These are phyloP conservation scores for Tychaedon coryphoeus DNA, from an alignment of 2,113 vertebrate genomes.

Conservation along the genomic window DNA sequence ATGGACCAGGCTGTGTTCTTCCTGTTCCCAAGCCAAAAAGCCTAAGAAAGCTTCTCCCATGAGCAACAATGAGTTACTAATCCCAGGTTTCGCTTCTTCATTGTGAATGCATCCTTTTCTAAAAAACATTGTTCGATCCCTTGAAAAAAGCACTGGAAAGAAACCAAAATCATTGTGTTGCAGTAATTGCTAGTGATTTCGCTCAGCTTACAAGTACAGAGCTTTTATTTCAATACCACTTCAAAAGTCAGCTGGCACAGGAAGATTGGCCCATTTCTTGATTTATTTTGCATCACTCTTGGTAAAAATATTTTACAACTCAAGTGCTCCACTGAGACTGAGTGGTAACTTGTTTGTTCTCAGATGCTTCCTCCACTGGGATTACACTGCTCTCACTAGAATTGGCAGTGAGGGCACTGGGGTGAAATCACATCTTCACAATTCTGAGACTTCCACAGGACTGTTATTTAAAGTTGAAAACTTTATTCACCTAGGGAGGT, in stretches of 20 bases:
- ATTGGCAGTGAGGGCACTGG: background rate
- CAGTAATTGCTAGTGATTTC: background rate
- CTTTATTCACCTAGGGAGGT: background rate
- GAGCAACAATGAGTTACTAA: background rate
- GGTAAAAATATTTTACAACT: background rate
- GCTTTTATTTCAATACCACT: background rate
- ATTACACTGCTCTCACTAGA: background rate
- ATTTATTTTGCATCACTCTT: background rate
- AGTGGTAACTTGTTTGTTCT: background rate
- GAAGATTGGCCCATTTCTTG: background rate
- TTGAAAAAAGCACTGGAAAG: background rate
- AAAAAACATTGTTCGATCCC: background rate
- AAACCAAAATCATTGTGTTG: background rate
- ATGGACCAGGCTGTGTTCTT: background rate
- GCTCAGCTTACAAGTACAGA: background rate
- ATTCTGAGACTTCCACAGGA: background rate
- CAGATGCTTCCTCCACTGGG: background rate
- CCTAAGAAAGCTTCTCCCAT: background rate
- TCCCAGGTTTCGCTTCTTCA: background rate
- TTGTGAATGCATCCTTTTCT: background rate
- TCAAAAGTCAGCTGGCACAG: background rate
- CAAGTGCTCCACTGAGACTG: background rate
- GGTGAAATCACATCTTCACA: background rate
- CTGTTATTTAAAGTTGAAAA: background rate
- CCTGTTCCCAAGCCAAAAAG: background rate